These are phyloP conservation scores for Clarias gariepinus DNA, from an alignment of 2,113 vertebrate species.

Conservation along the genomic window DNA sequence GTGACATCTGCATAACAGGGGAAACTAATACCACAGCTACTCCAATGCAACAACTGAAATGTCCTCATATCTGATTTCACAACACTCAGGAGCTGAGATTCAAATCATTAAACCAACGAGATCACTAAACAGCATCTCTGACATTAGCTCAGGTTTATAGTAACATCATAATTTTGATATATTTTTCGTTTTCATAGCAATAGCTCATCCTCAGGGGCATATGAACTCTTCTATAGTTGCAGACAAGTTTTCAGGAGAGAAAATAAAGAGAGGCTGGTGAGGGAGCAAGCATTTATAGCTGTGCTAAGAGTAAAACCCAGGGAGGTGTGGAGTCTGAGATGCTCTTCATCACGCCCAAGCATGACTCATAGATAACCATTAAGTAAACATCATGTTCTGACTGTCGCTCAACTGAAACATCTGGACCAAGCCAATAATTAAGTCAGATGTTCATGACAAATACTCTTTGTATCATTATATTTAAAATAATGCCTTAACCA, in stretches of 20 bases:
- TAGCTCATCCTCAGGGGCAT: neutral
- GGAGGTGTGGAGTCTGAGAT: neutral
- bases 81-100: neutral
- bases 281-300: neutral
- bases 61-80: neutral
- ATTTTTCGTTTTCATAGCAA: neutral
- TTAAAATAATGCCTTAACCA: no score
- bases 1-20: neutral
- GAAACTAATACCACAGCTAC: neutral
- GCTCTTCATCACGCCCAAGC: neutral
- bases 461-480: no score
- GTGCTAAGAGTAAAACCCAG: neutral
- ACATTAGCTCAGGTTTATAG: neutral
- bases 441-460: neutral
- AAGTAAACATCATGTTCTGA: neutral
- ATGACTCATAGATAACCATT: neutral
- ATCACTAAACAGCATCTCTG: neutral
- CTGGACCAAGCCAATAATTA: neutral
- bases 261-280: neutral
- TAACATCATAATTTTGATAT: neutral
- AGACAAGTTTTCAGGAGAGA: neutral
- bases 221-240: neutral
- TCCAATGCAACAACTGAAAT: neutral
- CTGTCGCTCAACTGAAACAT: neutral
- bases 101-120: neutral